Conservation (phyloP, 2,888 invertebrate species). For the Parapristionchus giblindavisi region DNA sequence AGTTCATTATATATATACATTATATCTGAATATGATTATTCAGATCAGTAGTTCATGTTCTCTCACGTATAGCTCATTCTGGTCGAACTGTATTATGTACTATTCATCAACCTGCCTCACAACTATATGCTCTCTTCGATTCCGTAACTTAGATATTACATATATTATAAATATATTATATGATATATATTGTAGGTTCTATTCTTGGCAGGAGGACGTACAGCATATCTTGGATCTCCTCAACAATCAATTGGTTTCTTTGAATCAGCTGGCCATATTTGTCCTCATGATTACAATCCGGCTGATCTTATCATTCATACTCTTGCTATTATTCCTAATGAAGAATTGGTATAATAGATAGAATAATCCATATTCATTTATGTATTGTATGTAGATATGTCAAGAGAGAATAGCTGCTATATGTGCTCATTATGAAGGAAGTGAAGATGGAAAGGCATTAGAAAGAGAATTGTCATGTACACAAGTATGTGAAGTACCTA, state of each 20-base stretch:
- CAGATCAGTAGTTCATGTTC: slow-evolving; percentile 79
- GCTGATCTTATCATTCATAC: slow-evolving; percentile 92
- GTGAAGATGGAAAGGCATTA: slow-evolving; percentile 53
- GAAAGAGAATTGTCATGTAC: slow-evolving; percentile 41
- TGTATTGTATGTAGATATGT: slow-evolving; percentile 39
- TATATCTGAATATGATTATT: not conserved
- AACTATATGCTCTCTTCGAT: slow-evolving; percentile 67
- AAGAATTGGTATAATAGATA: slow-evolving; percentile 75
- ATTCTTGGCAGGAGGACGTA: slow-evolving; percentile 88
- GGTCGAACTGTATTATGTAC: slow-evolving; percentile 69
- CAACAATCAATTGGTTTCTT: slow-evolving; percentile 26
- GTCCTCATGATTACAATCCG: slow-evolving; percentile 88
- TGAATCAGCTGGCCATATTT: slow-evolving; percentile 64
- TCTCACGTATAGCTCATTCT: slow-evolving; percentile 64
- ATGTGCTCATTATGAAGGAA: slow-evolving; percentile 68
- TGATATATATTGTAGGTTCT: slow-evolving; percentile 68
- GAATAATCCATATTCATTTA: slow-evolving; percentile 6
- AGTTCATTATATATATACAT: too few relatives aligned
- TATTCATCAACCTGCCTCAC: slow-evolving; percentile 69
- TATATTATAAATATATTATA: not conserved
- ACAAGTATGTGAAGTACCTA: slow-evolving; percentile 44
- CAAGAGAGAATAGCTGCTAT: slow-evolving; percentile 57
- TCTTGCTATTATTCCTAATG: slow-evolving; percentile 84
- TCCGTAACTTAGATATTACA: slow-evolving; percentile 45
- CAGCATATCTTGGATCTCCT: slow-evolving; percentile 79